These are phyloP conservation scores for Drosophila stalkeri DNA, from an alignment of 2,888 invertebrate species.

Conservation along the genomic window DNA sequence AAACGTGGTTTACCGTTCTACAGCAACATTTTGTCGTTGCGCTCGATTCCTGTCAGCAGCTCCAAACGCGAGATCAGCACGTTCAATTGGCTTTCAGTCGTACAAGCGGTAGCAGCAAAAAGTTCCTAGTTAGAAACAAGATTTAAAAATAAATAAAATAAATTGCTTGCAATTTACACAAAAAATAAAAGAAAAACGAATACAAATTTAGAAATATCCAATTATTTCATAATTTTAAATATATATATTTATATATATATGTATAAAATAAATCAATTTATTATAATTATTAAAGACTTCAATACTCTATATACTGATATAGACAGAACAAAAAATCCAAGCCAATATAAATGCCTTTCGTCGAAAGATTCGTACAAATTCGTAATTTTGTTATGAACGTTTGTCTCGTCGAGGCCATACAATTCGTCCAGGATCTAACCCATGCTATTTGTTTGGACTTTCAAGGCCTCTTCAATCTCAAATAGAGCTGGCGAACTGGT, in stretches of 20 bases:
- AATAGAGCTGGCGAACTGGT: constrained; percentile 53
- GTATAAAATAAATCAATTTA: constrained; percentile 10
- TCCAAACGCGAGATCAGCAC: constrained; percentile 16
- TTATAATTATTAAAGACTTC: constrained; percentile 6
- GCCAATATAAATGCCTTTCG: constrained; percentile 72
- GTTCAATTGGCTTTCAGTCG: constrained; percentile 69
- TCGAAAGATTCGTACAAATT: constrained; percentile 69
- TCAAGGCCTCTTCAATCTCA: constrained; percentile 61
- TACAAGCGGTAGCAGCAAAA: constrained; percentile 63
- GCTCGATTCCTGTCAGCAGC: constrained; percentile 15
- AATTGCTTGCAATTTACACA: constrained; percentile 33
- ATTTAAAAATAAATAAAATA: background rate
- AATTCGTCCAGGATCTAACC: constrained; percentile 70
- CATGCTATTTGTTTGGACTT: constrained; percentile 75
- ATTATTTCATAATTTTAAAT: constrained; percentile 55
- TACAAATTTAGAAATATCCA: background rate
- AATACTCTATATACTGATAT: constrained; percentile 49
- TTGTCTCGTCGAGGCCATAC: constrained; percentile 72
- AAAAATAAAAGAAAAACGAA: background rate
- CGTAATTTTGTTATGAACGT: constrained; percentile 77
- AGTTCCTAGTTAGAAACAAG: constrained; percentile 29
- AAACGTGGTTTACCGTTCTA: constrained; percentile 49
- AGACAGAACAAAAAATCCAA: constrained; percentile 28
- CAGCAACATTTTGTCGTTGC: constrained; percentile 24
- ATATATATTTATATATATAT: constrained; percentile 30